Evolutionary conservation across 2,113 vertebrate genomes (phyloP).

Genomic region (Steatornis caripensis): DNA sequence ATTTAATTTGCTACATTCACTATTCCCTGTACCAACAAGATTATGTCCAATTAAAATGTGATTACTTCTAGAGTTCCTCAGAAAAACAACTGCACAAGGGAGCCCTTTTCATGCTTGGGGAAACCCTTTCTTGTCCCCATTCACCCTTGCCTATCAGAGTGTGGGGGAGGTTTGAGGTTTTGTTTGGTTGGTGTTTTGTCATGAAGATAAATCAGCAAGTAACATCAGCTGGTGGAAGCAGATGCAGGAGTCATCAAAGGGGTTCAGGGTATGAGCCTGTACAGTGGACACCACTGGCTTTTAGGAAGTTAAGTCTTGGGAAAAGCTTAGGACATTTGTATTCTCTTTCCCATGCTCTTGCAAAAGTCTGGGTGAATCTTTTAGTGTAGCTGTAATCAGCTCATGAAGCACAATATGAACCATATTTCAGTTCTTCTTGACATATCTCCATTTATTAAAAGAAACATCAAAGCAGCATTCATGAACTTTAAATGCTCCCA

Average conservation of each 20-base stretch:
- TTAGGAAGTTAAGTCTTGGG: not conserved
- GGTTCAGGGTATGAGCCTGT: not conserved
- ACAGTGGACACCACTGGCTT: not conserved
- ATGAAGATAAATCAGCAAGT: not conserved
- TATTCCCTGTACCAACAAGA: slow-evolving; percentile 9
- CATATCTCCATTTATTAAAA: not conserved
- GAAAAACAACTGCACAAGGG: not conserved
- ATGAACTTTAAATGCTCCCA: not conserved
- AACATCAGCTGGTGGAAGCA: not conserved
- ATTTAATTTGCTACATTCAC: not conserved
- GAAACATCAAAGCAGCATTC: not conserved
- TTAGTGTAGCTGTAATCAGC: not conserved
- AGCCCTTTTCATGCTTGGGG: not conserved
- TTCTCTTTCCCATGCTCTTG: not conserved
- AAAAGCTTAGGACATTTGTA: not conserved
- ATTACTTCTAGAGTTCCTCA: not conserved
- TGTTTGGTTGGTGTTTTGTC: not conserved
- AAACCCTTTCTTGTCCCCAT: not conserved
- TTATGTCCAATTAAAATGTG: slow-evolving; percentile 3
- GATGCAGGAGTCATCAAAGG: not conserved
- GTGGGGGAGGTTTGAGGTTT: not conserved
- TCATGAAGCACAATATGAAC: not conserved
- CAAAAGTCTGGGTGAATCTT: not conserved
- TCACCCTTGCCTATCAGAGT: not conserved
- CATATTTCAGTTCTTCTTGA: not conserved